phyloP scores from a whole-genome alignment of 2,888 invertebrate species.

The Harmothoe impar region DNA sequence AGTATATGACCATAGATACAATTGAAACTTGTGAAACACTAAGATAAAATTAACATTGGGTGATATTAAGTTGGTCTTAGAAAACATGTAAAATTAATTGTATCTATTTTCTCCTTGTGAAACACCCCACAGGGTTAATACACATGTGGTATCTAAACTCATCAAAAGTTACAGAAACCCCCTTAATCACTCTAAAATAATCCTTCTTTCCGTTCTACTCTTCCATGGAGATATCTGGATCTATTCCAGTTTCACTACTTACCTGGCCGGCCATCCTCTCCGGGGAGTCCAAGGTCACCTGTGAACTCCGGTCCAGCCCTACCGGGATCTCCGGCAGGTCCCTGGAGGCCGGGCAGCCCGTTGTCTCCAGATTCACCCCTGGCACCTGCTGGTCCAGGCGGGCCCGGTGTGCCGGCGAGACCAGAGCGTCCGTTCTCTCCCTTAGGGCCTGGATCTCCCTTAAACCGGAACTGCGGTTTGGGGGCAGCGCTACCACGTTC shows the following conservation, averaged over 20 bases:
- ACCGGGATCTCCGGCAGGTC: conserved; percentile 45
- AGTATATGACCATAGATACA: too few relatives aligned
- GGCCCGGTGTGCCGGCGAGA: conserved; percentile 59
- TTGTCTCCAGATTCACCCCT: not conserved
- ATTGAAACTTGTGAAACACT: too few relatives aligned
- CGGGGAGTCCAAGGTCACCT: conserved; percentile 7
- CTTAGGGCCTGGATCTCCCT: conserved; percentile 30
- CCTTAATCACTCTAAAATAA: too few relatives aligned
- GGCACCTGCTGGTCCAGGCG: conserved; percentile 46
- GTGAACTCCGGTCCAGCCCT: not conserved
- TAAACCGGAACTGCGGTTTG: not conserved
- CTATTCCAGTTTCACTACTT: not conserved
- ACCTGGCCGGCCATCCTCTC: conserved; percentile 57
- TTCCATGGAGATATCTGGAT: too few relatives aligned
- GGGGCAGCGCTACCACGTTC: not conserved
- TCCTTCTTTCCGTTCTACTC: too few relatives aligned
- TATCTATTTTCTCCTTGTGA: too few relatives aligned
- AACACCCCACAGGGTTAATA: too few relatives aligned
- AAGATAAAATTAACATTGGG: too few relatives aligned
- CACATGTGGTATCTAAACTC: too few relatives aligned
- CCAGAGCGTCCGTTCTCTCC: conserved; percentile 66
- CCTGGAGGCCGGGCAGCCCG: conserved; percentile 53
- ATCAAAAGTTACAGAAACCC: too few relatives aligned
- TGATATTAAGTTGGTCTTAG: too few relatives aligned
- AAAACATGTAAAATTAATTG: too few relatives aligned